Percentiles rank a stretch among this genome's conserved stretches.
Conservation (phyloP, 2,888 invertebrate species). For the Hirtodrosophila cameraria region DNA sequence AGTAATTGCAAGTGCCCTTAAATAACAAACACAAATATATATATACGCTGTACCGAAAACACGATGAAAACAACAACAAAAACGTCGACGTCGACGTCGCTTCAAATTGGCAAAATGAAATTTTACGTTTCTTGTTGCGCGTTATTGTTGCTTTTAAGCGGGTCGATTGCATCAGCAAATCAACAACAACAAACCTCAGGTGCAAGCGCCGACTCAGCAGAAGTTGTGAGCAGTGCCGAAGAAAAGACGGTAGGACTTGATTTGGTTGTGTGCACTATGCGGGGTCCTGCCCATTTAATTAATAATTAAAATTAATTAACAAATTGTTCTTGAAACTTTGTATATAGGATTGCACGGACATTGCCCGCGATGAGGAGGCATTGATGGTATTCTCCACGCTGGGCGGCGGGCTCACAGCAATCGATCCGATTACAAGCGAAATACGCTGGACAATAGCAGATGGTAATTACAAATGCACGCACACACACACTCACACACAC, state of each 20-base stretch:
- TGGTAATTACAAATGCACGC: constrained; percentile 85
- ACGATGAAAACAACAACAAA: constrained; percentile 38
- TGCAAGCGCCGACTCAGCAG: constrained; percentile 67
- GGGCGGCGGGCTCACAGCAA: constrained; percentile 96
- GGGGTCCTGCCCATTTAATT: constrained; percentile 3
- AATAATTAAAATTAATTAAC: constrained; percentile 34
- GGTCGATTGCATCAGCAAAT: constrained; percentile 70
- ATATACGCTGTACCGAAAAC: constrained; percentile 15
- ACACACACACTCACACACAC: constrained; percentile 7
- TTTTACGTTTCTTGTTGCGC: constrained; percentile 61
- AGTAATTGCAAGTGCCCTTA: constrained; percentile 51
- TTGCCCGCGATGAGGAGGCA: constrained; percentile 89
- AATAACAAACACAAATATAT: constrained; percentile 30
- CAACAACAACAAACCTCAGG: constrained; percentile 40
- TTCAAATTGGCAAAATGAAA: constrained; percentile 69
- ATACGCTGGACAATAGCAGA: constrained; percentile 96
- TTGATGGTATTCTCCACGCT: constrained; percentile 95
- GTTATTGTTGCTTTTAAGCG: constrained; percentile 63
- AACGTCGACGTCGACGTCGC: constrained; percentile 20
- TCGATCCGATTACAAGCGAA: constrained; percentile 93
- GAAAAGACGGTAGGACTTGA: constrained; percentile 61
- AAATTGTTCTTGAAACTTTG: constrained; percentile 31
- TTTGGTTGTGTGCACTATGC: constrained; percentile 12
- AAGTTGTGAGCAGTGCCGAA: constrained; percentile 67
- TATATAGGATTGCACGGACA: constrained; percentile 86